phyloP scores from a whole-genome alignment of 2,797 vertebrate genomes.

The Macroramphosus scolopax region DNA sequence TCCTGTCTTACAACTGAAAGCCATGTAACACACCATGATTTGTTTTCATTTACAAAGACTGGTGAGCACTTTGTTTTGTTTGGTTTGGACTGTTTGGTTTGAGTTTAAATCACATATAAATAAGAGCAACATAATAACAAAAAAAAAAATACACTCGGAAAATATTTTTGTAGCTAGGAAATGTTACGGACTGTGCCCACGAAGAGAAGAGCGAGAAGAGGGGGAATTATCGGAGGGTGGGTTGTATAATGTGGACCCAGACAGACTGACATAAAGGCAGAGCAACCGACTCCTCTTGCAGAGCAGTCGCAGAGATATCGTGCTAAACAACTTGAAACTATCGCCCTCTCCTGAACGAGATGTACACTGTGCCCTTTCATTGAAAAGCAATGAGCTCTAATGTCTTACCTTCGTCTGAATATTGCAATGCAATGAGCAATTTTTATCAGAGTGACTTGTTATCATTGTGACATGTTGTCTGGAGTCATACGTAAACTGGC shows the following conservation, averaged over 20 bases:
- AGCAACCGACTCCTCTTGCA: conserved; percentile 13
- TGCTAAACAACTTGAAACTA: conserved; percentile 47
- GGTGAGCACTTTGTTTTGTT: conserved; percentile 71
- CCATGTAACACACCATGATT: conserved; percentile 79
- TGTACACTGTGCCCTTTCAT: conserved; percentile 74
- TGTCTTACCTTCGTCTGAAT: conserved; percentile 80
- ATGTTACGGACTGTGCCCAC: conserved; percentile 50
- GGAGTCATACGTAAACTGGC: conserved; percentile 66
- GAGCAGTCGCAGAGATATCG: conserved; percentile 30
- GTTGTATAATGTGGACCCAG: conserved; percentile 19
- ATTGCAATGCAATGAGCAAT: conserved; percentile 81
- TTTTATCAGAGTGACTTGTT: conserved; percentile 74
- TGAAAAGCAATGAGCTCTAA: conserved; percentile 77
- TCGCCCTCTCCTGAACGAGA: conserved; percentile 58
- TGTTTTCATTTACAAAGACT: conserved; percentile 70
- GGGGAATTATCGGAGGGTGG: conserved; percentile 14
- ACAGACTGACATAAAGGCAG: conserved; percentile 21
- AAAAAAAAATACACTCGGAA: conserved; percentile 27
- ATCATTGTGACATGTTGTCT: conserved; percentile 75
- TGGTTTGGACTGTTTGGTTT: conserved; percentile 57
- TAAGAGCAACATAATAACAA: conserved; percentile 50
- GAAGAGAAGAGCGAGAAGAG: conserved; percentile 18
- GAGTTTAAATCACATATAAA: conserved; percentile 63
- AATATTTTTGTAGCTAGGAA: conserved; percentile 75
- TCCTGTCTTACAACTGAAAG: conserved; percentile 80